Percentiles rank a stretch among this genome's conserved stretches.
phyloP scores from a whole-genome alignment of 2,113 vertebrate species.

The Protobothrops mucrosquamatus region DNA sequence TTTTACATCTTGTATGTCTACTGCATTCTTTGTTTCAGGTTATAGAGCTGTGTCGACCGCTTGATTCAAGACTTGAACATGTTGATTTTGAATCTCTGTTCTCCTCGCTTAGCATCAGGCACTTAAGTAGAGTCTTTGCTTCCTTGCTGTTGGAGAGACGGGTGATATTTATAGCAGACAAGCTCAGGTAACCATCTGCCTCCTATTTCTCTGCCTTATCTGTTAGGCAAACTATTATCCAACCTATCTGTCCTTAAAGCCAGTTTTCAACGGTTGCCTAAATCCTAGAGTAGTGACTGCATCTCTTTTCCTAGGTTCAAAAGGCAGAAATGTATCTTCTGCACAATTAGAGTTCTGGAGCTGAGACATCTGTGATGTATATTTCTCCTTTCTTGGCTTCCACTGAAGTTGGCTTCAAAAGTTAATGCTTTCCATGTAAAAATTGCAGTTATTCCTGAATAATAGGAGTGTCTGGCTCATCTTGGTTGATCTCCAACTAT shows the following conservation, averaged over 20 bases:
- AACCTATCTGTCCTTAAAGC: not conserved
- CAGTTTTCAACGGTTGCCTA: not conserved
- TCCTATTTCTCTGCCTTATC: not conserved
- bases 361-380: constrained; percentile 12
- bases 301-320: not conserved
- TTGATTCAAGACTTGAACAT: constrained; percentile 92
- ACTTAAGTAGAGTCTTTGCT: constrained; percentile 80
- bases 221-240: not conserved
- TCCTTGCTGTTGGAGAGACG: constrained; percentile 91
- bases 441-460: not conserved
- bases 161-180: constrained; percentile 93
- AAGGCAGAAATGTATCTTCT: not conserved
- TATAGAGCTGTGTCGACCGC: constrained; percentile 89
- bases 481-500: not conserved
- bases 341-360: not conserved
- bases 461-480: not conserved
- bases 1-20: not conserved
- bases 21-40: constrained; percentile 67
- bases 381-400: not conserved
- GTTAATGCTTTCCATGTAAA: not conserved
- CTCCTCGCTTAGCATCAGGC: constrained; percentile 80
- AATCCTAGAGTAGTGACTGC: not conserved
- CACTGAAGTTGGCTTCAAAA: not conserved
- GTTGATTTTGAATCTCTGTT: constrained; percentile 96
- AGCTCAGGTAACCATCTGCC: constrained; percentile 82